Evolutionary conservation across 2,113 vertebrate genomes (phyloP).

Genomic region (Beaufortia kweichowensis): DNA sequence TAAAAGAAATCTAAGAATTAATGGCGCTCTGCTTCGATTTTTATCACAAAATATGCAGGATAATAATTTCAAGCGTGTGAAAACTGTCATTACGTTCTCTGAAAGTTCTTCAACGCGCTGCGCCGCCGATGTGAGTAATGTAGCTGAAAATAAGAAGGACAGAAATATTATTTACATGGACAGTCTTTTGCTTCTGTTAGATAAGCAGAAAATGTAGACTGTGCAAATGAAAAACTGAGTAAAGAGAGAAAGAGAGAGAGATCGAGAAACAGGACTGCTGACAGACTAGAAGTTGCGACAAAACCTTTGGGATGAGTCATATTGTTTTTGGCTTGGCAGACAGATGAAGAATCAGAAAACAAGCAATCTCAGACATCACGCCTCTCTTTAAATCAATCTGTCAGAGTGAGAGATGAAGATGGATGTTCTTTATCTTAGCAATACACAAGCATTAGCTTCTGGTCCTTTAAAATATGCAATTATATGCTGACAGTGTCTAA

Average conservation of each 20-base stretch:
- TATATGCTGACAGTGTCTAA: not conserved
- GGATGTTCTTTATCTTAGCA: not conserved
- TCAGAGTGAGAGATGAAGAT: slow-evolving; percentile 3
- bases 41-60: not conserved
- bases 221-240: not conserved
- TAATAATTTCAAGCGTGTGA: not conserved
- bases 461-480: not conserved
- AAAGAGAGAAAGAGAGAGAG: not conserved
- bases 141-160: not conserved
- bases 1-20: not conserved
- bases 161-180: slow-evolving; percentile 22
- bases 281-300: not conserved
- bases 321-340: slow-evolving; percentile 6
- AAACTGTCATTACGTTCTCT: not conserved
- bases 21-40: not conserved
- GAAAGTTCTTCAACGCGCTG: not conserved
- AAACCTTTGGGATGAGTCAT: slow-evolving; percentile 3
- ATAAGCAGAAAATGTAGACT: not conserved
- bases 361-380: not conserved
- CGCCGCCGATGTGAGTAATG: slow-evolving; percentile 8
- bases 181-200: not conserved
- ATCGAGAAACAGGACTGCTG: not conserved
- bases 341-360: not conserved
- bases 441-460: not conserved
- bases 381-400: not conserved